phyloP scores from a whole-genome alignment of 2,113 vertebrate genomes.

The Phyllostomus hastatus region DNA sequence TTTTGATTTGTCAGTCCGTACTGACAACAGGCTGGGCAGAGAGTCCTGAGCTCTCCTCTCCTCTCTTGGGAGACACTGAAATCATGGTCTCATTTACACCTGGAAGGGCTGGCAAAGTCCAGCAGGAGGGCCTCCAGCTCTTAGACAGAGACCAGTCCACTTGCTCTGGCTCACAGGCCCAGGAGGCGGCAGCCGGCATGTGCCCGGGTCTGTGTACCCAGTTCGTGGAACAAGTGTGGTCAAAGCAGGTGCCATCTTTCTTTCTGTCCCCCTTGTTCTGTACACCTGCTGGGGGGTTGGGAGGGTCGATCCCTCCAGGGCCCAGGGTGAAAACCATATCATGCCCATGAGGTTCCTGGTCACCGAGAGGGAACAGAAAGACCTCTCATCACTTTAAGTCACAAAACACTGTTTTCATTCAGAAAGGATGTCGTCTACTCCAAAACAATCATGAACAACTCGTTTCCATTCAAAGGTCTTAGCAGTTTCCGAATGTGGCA shows the following conservation, averaged over 20 bases:
- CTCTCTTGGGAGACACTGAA: background rate
- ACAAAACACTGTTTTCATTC: background rate
- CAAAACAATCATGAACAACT: background rate
- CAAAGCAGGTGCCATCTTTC: background rate
- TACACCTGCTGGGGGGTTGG: background rate
- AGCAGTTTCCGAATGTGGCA: background rate
- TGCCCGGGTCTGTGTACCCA: background rate
- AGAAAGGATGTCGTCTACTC: background rate
- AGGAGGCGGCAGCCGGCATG: background rate
- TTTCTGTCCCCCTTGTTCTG: background rate
- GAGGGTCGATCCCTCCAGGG: fast-evolving
- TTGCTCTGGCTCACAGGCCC: background rate
- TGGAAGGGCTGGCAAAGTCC: background rate
- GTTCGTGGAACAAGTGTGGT: background rate
- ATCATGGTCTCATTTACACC: background rate
- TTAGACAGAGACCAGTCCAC: background rate
- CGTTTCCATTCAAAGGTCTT: background rate
- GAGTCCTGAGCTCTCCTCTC: background rate
- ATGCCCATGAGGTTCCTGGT: background rate
- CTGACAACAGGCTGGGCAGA: background rate
- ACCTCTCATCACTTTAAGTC: background rate
- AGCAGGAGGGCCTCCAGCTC: background rate
- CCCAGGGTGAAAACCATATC: background rate
- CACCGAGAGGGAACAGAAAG: background rate
- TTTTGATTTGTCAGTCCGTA: background rate